Evolutionary conservation across 2,113 vertebrate species (phyloP).

Genomic region (Limanda limanda): DNA sequence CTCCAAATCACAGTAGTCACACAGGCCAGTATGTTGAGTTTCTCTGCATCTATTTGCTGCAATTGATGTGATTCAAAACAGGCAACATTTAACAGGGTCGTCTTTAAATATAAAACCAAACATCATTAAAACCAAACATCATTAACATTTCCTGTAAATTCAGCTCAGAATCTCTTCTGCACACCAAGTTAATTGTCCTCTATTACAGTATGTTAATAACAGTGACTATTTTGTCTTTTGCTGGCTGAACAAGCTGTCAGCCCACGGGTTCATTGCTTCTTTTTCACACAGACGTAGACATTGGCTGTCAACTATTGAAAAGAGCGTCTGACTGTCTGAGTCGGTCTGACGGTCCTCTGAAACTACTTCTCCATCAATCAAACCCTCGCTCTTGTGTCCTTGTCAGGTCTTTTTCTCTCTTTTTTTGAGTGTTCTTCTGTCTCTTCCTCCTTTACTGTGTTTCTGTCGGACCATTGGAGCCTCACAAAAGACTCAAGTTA

Average conservation of each 20-base stretch:
- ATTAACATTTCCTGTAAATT: constrained; percentile 7
- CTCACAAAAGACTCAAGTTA: background rate
- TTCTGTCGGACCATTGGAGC: background rate
- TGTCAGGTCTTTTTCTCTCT: constrained; percentile 35
- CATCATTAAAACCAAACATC: background rate
- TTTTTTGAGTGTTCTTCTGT: constrained; percentile 1
- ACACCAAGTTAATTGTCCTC: constrained; percentile 40
- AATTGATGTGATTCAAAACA: constrained; percentile 30
- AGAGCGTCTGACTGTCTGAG: constrained; percentile 56
- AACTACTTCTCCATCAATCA: constrained; percentile 72
- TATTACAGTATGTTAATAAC: constrained; percentile 30
- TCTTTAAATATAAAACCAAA: background rate
- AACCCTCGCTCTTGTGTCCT: constrained; percentile 50
- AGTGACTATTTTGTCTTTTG: constrained; percentile 53
- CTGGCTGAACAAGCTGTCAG: constrained; percentile 19
- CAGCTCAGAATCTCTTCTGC: constrained; percentile 29
- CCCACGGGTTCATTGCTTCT: constrained; percentile 37
- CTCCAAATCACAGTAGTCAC: constrained; percentile 22
- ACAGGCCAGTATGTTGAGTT: constrained; percentile 46
- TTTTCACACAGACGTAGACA: constrained; percentile 54
- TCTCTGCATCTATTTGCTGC: constrained; percentile 40
- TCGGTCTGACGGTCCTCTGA: constrained; percentile 50
- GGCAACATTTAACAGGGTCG: constrained; percentile 11
- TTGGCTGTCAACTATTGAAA: constrained; percentile 72
- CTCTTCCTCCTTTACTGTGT: background rate